Conservation (phyloP, 2,888 invertebrate genomes). For the Dynastes maya region DNA sequence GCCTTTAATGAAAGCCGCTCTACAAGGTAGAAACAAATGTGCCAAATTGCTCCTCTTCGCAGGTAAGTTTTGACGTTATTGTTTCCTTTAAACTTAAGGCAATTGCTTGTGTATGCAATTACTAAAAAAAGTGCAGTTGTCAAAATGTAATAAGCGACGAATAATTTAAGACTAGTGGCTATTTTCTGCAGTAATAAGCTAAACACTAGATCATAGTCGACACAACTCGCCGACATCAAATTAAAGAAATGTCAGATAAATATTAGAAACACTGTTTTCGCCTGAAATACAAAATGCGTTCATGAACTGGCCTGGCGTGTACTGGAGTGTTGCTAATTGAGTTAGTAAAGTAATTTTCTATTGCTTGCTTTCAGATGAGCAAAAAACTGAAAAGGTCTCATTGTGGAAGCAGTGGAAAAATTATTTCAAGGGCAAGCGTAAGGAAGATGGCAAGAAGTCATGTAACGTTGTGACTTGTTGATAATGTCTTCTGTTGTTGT, state of each 20-base stretch:
- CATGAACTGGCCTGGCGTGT: too few species aligned
- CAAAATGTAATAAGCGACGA: too few species aligned
- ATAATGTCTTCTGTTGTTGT: neutral
- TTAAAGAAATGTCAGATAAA: too few species aligned
- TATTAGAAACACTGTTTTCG: too few species aligned
- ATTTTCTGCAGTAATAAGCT: too few species aligned
- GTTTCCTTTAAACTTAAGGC: too few species aligned
- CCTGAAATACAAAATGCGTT: too few species aligned
- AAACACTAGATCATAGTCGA: too few species aligned
- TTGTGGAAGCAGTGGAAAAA: conserved; percentile 40
- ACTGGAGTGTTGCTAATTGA: neutral
- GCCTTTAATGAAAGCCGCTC: conserved; percentile 82
- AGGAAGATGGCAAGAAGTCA: conserved; percentile 23
- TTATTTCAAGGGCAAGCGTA: conserved; percentile 39
- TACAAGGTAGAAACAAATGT: conserved; percentile 83
- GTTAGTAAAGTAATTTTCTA: conserved; percentile 21
- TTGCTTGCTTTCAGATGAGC: conserved; percentile 39
- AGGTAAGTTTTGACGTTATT: conserved; percentile 71
- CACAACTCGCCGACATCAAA: too few species aligned
- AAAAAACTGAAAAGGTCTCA: conserved; percentile 40
- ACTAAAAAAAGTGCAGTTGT: too few species aligned
- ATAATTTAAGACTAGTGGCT: too few species aligned
- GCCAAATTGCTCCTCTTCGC: conserved; percentile 82
- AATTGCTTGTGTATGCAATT: neutral
- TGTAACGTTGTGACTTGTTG: conserved; percentile 8